phyloP scores from a whole-genome alignment of 2,113 vertebrate species.

The Cyprinus carpio region DNA sequence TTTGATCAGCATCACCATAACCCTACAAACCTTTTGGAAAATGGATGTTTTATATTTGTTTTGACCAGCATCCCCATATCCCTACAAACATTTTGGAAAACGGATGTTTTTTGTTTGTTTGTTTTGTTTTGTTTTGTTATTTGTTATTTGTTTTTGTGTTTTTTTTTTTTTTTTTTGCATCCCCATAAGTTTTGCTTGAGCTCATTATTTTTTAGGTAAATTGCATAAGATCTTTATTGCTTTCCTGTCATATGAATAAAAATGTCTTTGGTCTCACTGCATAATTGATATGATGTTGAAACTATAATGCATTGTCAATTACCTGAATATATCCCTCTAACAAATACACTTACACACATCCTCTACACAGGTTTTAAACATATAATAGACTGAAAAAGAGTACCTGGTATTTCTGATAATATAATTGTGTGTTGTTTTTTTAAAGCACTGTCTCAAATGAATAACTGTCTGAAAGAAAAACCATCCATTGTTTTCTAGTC shows the following conservation, averaged over 20 bases:
- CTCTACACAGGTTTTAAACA: not conserved
- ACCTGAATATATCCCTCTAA: not conserved
- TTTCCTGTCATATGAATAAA: not conserved
- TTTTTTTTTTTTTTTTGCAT: too few species aligned
- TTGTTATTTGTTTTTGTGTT: too few species aligned
- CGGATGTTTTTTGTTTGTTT: too few species aligned
- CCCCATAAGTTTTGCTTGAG: too few species aligned
- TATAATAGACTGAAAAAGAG: conserved; percentile 46
- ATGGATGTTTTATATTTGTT: too few species aligned
- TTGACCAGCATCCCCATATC: too few species aligned
- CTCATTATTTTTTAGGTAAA: not conserved
- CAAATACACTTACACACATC: not conserved
- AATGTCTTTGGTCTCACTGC: not conserved
- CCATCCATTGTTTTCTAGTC: conserved; percentile 42
- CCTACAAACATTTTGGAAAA: too few species aligned
- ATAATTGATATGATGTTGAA: not conserved
- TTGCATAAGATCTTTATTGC: not conserved
- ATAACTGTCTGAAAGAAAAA: conserved; percentile 37
- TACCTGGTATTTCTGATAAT: conserved; percentile 41
- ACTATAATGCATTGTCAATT: not conserved
- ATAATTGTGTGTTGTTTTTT: conserved; percentile 52
- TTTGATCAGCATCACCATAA: not conserved
- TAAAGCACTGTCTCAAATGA: conserved; percentile 30
- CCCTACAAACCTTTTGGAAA: too few species aligned
- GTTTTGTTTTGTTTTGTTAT: too few species aligned